phyloP scores from a whole-genome alignment of 1,140 invertebrate species.

The Drosophila bifasciata region DNA sequence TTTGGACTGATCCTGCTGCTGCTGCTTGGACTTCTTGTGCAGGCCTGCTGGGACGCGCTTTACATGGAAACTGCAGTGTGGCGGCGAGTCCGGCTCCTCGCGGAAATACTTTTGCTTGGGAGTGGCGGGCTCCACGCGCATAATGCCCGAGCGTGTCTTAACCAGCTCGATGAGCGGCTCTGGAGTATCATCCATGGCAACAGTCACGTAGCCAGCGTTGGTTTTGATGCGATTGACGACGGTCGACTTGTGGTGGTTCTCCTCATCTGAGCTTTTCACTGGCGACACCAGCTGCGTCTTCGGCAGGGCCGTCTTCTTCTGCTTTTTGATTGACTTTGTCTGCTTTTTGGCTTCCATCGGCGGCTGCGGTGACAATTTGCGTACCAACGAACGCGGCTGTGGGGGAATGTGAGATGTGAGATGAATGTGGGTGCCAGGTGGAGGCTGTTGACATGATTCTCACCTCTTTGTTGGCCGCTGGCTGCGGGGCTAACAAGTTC shows the following conservation, averaged over 20 bases:
- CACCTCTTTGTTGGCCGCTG: conserved; percentile 23
- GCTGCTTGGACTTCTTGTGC: conserved; percentile 7
- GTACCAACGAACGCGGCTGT: conserved; percentile 43
- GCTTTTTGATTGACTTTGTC: conserved; percentile 18
- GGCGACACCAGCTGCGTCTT: conserved; percentile 35
- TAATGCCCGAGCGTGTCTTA: conserved; percentile 51
- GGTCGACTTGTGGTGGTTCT: conserved; percentile 33
- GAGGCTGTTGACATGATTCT: neutral
- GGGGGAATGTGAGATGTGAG: too few species aligned
- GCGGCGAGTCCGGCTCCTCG: conserved; percentile 52
- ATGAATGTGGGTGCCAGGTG: neutral
- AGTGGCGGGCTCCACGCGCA: conserved; percentile 66
- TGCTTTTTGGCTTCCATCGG: neutral
- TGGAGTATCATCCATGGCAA: conserved; percentile 8
- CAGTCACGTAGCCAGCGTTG: conserved; percentile 55
- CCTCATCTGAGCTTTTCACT: conserved; percentile 64
- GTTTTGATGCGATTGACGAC: conserved; percentile 41
- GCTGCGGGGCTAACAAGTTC: conserved; percentile 26
- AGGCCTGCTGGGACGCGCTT: neutral
- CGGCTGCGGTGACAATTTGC: conserved; percentile 49
- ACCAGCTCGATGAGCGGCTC: conserved; percentile 22
- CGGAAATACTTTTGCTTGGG: conserved; percentile 64
- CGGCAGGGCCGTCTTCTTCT: conserved; percentile 11
- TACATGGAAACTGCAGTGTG: conserved; percentile 27
- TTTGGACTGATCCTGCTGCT: neutral